Percentiles rank a stretch among this genome's conserved stretches.
Conservation (phyloP, 2,797 vertebrate species). For the Emys orbicularis region DNA sequence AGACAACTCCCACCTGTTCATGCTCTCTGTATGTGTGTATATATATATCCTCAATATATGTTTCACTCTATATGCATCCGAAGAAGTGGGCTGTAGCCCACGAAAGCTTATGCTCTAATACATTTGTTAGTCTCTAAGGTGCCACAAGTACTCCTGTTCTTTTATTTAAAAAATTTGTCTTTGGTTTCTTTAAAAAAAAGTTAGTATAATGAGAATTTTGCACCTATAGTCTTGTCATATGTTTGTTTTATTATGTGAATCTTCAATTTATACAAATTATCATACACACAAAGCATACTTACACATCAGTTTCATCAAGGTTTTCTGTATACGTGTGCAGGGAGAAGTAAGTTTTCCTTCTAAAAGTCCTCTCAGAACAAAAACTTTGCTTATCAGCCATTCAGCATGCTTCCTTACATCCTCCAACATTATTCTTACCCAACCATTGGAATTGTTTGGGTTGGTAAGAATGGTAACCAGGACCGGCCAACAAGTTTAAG, state of each 20-base stretch:
- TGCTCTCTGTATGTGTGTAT: too few relatives aligned
- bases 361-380: conserved; percentile 77
- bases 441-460: conserved; percentile 80
- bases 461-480: conserved; percentile 82
- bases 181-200: conserved; percentile 51
- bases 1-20: too few relatives aligned
- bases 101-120: too few relatives aligned
- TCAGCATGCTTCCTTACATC: conserved; percentile 80
- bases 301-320: background rate
- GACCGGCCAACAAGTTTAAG: conserved; percentile 64
- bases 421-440: conserved; percentile 79
- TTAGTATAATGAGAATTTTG: background rate
- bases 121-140: too few relatives aligned
- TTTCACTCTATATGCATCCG: too few relatives aligned
- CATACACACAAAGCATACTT: background rate
- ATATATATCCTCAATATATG: too few relatives aligned
- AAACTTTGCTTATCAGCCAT: conserved; percentile 78
- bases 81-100: too few relatives aligned
- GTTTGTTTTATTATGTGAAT: background rate
- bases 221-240: background rate
- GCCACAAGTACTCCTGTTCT: too few relatives aligned
- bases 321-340: conserved; percentile 30
- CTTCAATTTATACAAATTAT: background rate
- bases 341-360: conserved; percentile 79
- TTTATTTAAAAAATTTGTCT: conserved; percentile 29